A percentile compares a stretch with the other conserved stretches of the same genome.
Evolutionary conservation across 2,113 vertebrate species (phyloP).

Genomic region (Ibidorhyncha struthersii): DNA sequence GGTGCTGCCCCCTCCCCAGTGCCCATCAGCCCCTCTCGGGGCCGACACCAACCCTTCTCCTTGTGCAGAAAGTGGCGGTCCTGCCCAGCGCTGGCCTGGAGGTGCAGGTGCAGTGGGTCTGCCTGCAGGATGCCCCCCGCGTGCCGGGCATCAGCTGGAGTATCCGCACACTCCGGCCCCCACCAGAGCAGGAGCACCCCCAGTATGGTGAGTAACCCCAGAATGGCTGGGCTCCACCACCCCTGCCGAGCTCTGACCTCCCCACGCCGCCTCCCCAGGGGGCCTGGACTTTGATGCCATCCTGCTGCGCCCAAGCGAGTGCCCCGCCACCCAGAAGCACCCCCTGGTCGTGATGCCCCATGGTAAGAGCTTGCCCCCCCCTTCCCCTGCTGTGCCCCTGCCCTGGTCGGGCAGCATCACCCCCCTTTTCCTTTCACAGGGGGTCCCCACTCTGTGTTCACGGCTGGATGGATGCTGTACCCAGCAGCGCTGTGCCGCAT

Average conservation of each 20-base stretch:
- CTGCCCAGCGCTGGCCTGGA: constrained; percentile 77
- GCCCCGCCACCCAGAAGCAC: constrained; percentile 72
- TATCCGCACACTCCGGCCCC: constrained; percentile 83
- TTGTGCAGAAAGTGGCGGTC: constrained; percentile 85
- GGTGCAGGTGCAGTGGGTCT: constrained; percentile 82
- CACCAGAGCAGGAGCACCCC: constrained; percentile 84
- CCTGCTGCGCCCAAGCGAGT: constrained; percentile 83
- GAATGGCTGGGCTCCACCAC: neutral
- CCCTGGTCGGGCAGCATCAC: neutral
- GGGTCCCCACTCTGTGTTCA: constrained; percentile 88
- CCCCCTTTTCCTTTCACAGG: constrained; percentile 67
- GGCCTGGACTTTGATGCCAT: constrained; percentile 91
- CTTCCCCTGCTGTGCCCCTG: fast-evolving
- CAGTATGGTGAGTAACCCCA: constrained; percentile 82
- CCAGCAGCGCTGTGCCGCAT: constrained; percentile 82
- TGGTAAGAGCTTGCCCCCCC: constrained; percentile 74
- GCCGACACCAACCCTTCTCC: neutral
- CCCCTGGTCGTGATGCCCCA: constrained; percentile 91
- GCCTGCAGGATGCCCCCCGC: constrained; percentile 80
- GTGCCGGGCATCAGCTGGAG: constrained; percentile 85
- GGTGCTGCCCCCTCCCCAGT: neutral
- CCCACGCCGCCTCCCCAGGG: constrained; percentile 62
- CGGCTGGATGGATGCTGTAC: constrained; percentile 87
- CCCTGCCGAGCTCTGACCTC: neutral
- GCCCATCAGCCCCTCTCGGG: fast-evolving